These are phyloP conservation scores for Neoseiulus cucumeris DNA, from an alignment of 1,140 invertebrate genomes.

Conservation along the genomic window DNA sequence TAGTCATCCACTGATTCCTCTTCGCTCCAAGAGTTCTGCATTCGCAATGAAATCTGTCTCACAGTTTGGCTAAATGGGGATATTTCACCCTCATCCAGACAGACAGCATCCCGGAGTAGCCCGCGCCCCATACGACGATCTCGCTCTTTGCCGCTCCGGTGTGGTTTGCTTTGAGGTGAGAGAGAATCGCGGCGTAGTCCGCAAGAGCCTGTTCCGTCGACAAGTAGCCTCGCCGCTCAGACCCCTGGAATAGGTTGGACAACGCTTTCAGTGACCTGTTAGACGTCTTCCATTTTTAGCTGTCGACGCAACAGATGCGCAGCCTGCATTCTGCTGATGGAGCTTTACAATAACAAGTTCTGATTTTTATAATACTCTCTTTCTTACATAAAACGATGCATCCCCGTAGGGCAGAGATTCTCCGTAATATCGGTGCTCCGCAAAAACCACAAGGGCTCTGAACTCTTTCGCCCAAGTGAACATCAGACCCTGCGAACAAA, in stretches of 20 bases:
- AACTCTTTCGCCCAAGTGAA: constrained; percentile 66
- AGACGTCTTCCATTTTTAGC: too few relatives aligned
- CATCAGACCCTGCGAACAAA: constrained; percentile 50
- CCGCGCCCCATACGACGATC: constrained; percentile 64
- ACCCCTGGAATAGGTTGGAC: constrained; percentile 28
- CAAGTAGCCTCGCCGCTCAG: constrained; percentile 55
- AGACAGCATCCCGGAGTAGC: constrained; percentile 82
- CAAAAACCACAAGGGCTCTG: constrained; percentile 62
- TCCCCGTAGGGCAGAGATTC: constrained; percentile 65
- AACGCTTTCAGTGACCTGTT: too few relatives aligned
- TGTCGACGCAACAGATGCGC: too few relatives aligned
- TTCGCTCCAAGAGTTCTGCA: too few relatives aligned
- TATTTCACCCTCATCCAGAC: constrained; percentile 89
- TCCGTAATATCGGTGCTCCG: constrained; percentile 89
- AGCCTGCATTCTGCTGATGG: too few relatives aligned
- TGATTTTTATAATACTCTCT: not conserved
- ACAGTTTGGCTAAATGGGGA: constrained; percentile 58
- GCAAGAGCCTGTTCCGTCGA: constrained; percentile 74
- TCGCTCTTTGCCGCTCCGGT: constrained; percentile 34
- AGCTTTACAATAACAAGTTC: too few relatives aligned
- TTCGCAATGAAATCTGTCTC: too few relatives aligned
- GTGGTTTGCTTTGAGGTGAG: constrained; percentile 30
- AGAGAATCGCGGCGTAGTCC: constrained; percentile 64
- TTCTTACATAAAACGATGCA: constrained; percentile 37
- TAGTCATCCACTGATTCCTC: not conserved